Base-by-base conservation (phyloP, 2,888 invertebrate species). In the Miltochrista miniata region DNA sequence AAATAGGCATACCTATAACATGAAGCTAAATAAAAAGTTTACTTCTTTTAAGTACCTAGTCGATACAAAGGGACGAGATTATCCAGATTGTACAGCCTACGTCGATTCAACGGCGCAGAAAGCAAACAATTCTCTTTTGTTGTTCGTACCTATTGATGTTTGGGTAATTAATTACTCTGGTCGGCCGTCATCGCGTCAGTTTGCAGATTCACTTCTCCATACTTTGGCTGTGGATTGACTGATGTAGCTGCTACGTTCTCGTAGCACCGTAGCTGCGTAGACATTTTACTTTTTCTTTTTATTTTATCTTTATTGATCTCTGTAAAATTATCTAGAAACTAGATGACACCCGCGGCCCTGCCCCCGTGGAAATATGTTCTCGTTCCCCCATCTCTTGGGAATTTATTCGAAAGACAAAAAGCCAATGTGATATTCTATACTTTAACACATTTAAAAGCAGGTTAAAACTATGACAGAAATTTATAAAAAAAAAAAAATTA, bases 91-190 rank as follows among this genome's bases (percentile, higher is more conserved):
- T 81, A 82, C 81, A 81, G 77, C 81, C 78, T n/a, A 79, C 85
- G 84, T 85, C 81, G 87, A 83, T 84, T 85, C n/a, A n/a, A n/a
- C 85, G 79, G 81, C 76, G 80, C 69, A 83, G 81, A 84, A 81
- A 79, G 85, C 84, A 87, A 88, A 89, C 88, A 87, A 89, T 88
- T 81, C 83, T 77, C 87, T 86, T 85, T 89, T 89, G 89, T 88
- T 79, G 79, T 74, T 79, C 71, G 70, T 70, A 72, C 74, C 87
- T 76, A 87, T 88, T 87, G 83, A 87, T 85, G 81, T 81, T 81
- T 65, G 70, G 81, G 81, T 85, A 87, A 90, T 89, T 90, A 89
- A 89, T 90, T 88, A 88, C 76, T 77, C 72, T 62, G 63, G 59
- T 70, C 75, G 76, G n/a, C n/a, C n/a, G n/a, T n/a, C n/a, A n/a